Conservation (phyloP, 1,140 invertebrate species). For the Agraylea sexmaculata region DNA sequence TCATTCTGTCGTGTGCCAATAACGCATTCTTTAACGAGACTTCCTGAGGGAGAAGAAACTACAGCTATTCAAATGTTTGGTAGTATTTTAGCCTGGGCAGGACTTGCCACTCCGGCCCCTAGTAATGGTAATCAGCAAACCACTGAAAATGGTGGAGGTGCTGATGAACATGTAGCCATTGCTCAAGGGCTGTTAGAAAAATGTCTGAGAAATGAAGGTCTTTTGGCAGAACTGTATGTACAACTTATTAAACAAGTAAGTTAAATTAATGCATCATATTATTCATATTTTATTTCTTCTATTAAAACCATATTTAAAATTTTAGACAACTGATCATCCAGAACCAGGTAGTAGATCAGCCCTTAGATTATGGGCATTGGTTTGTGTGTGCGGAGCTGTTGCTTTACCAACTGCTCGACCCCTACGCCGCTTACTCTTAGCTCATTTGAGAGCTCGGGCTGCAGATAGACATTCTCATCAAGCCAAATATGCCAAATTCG, state of each 20-base stretch:
- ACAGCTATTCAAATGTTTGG: slow-evolving; percentile 70
- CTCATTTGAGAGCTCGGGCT: slow-evolving; percentile 79
- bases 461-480: slow-evolving; percentile 86
- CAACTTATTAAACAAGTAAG: slow-evolving; percentile 70
- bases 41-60: slow-evolving; percentile 80
- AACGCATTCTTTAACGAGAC: slow-evolving; percentile 67
- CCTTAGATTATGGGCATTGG: slow-evolving; percentile 81
- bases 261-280: slow-evolving; percentile 22
- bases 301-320: neutral
- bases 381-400: slow-evolving; percentile 79
- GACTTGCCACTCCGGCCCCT: slow-evolving; percentile 43
- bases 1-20: slow-evolving; percentile 72
- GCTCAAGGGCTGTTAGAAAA: slow-evolving; percentile 82
- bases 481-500: slow-evolving; percentile 87
- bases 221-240: slow-evolving; percentile 84
- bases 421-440: slow-evolving; percentile 77
- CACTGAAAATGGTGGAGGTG: slow-evolving; percentile 41
- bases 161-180: slow-evolving; percentile 79
- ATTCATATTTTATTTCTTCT: too few species aligned
- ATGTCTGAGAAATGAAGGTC: slow-evolving; percentile 76
- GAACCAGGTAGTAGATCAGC: slow-evolving; percentile 58
- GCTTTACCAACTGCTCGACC: slow-evolving; percentile 73
- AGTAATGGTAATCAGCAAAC: slow-evolving; percentile 1
- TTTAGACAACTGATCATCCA: slow-evolving; percentile 80
- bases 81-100: slow-evolving; percentile 66